Evolutionary conservation across 1,140 invertebrate genomes (phyloP).

Genomic region (Caenorhabditis briggsae): DNA sequence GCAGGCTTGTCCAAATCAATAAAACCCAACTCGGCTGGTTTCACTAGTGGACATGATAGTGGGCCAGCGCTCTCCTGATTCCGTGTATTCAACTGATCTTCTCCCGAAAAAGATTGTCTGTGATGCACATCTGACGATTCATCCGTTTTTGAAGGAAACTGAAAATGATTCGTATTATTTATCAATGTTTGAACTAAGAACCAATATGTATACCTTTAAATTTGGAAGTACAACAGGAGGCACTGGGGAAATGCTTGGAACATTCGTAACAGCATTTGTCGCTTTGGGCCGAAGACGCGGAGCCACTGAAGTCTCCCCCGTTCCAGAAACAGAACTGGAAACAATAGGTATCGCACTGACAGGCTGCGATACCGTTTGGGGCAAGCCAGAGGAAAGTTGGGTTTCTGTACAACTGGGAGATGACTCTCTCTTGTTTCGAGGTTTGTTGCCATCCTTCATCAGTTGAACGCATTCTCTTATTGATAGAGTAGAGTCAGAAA

Average conservation of each 20-base stretch:
- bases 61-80: not conserved
- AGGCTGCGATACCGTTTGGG: conserved; percentile 67
- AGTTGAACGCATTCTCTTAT: not conserved
- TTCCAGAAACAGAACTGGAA: conserved; percentile 19
- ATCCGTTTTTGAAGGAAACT: not conserved
- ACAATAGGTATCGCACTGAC: not conserved
- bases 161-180: not conserved
- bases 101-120: conserved; percentile 30
- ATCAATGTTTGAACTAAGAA: no score
- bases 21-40: conserved; percentile 58
- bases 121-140: not conserved
- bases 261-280: conserved; percentile 62
- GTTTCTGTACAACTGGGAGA: conserved; percentile 57
- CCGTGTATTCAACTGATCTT: not conserved
- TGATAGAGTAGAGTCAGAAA: conserved; percentile 43
- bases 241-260: conserved; percentile 57
- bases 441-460: conserved; percentile 64
- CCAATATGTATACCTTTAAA: not conserved
- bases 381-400: not conserved
- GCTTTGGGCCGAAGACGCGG: conserved; percentile 76
- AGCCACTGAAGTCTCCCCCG: conserved; percentile 76
- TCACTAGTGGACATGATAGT: conserved; percentile 36
- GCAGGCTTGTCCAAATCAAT: conserved; percentile 51
- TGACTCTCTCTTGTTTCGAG: conserved; percentile 67
- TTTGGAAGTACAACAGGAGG: not conserved